Conservation (phyloP, 2,888 invertebrate species). For the Gnatocerus cornutus region DNA sequence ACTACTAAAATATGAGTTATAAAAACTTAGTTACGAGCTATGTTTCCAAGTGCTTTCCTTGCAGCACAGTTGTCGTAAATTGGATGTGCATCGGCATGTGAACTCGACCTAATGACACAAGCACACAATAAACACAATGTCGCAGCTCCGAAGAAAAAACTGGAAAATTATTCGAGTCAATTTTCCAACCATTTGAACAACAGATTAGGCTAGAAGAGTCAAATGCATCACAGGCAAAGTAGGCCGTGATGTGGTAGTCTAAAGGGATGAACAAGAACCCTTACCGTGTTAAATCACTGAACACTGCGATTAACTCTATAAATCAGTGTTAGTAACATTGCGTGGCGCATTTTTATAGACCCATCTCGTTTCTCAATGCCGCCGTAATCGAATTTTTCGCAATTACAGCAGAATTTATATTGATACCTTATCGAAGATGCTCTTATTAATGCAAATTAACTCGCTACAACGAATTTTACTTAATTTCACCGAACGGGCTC, state of each 20-base stretch:
- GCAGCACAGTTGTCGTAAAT: not conserved
- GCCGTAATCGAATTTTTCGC: slow-evolving; percentile 55
- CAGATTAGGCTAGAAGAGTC: slow-evolving; percentile 26
- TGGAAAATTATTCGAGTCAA: slow-evolving; percentile 24
- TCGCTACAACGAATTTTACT: slow-evolving; percentile 7
- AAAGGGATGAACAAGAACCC: slow-evolving; percentile 55
- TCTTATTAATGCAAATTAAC: slow-evolving; percentile 37
- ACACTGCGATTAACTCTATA: slow-evolving; percentile 60
- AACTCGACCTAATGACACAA: not conserved
- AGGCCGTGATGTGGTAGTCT: slow-evolving; percentile 20
- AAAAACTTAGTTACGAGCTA: too few species aligned
- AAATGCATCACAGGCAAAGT: slow-evolving; percentile 42
- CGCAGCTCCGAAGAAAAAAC: not conserved
- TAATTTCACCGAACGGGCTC: slow-evolving; percentile 13
- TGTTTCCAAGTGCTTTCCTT: too few species aligned
- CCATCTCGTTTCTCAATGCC: slow-evolving; percentile 50
- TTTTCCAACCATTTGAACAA: slow-evolving; percentile 38
- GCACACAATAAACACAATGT: not conserved
- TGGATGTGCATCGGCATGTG: not conserved
- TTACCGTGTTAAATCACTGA: slow-evolving; percentile 60
- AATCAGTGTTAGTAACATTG: slow-evolving; percentile 59
- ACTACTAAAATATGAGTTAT: too few species aligned
- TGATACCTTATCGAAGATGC: slow-evolving; percentile 23
- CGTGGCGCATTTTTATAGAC: slow-evolving; percentile 59
- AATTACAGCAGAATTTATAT: slow-evolving; percentile 47